Base-by-base conservation (phyloP, 2,797 vertebrate genomes). In the Phoebastria nigripes region DNA sequence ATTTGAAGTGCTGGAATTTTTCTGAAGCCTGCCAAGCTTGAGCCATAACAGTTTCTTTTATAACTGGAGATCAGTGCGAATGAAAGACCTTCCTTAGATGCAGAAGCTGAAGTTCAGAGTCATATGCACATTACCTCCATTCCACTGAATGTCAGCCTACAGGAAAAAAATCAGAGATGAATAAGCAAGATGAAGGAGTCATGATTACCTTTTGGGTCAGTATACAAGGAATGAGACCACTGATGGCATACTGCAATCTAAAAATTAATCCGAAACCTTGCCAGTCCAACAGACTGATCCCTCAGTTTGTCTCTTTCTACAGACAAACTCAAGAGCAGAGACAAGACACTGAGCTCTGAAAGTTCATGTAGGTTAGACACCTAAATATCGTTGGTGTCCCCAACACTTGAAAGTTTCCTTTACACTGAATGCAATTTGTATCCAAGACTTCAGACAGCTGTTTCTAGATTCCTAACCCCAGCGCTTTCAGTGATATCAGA, bases 21-120 rank as follows among this genome's bases (percentile, higher is more conserved):
- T 83, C 90, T 89, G 66, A 89, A 82, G 72, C 28, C 51, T 90
- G 87, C 65, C 90, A 91, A 86, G 69, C 78, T 10, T 47, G 11
- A 96, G 73, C 87, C 65, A 28, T 83, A 86, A 83, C 49, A 65
- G 70, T 85, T 91, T 67, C 35, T 82, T 92, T 93, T 61, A 67
- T 85, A 87, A 71, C 33, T 83, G 76, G 76, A 87, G 74, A 70
- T 67, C 61, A 52, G 70, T 2, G 0, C 15, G 42, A 90, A 78
- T 76, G 54, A 89, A 90, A 87, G 77, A 37, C 51, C 26, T 84
- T 73, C 69, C 51, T 78, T 44, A 49, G 71, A 87, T 74, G 33
- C 69, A 82, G 87, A 83, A 84, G 56, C 51, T 74, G n/a, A 89
- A 87, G 58, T 87, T 76, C 51, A 89, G 46, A 58, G 65, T 66